Conservation (phyloP, 2,888 invertebrate genomes). For the Lithophane ornitopus region DNA sequence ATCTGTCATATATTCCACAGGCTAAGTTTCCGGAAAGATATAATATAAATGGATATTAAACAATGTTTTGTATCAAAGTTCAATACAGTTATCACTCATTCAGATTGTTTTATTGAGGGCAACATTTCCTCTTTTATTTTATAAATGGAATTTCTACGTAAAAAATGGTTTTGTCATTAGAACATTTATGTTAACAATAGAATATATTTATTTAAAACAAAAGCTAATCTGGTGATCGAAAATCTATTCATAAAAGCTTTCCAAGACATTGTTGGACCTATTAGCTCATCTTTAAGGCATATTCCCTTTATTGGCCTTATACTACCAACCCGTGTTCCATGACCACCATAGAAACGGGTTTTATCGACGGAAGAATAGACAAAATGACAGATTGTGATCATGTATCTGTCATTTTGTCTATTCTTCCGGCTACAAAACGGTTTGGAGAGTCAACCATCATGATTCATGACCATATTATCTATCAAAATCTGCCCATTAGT, state of each 20-base stretch:
- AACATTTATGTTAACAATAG: not conserved
- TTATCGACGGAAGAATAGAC: no score
- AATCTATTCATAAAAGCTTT: no score
- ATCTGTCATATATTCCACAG: slow-evolving; percentile 14
- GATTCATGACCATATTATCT: not conserved
- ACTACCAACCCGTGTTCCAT: no score
- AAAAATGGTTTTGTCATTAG: slow-evolving; percentile 3
- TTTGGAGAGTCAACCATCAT: not conserved
- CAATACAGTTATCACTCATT: slow-evolving; percentile 30
- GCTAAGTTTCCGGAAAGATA: not conserved
- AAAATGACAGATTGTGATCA: no score
- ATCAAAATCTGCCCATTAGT: slow-evolving; percentile 12
- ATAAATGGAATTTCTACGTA: slow-evolving; percentile 1
- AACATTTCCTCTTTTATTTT: slow-evolving; percentile 42
- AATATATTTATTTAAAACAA: not conserved
- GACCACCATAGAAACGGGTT: no score
- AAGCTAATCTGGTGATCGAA: not conserved
- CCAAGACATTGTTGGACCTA: no score
- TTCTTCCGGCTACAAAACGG: no score
- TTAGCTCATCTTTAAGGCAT: no score
- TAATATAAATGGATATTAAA: slow-evolving; percentile 9
- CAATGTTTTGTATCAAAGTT: slow-evolving; percentile 26
- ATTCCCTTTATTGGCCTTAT: no score
- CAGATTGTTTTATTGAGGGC: slow-evolving; percentile 49
- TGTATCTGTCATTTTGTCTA: no score